These are phyloP conservation scores for Tiliqua scincoides DNA, from an alignment of 2,113 vertebrate genomes.

Conservation along the genomic window DNA sequence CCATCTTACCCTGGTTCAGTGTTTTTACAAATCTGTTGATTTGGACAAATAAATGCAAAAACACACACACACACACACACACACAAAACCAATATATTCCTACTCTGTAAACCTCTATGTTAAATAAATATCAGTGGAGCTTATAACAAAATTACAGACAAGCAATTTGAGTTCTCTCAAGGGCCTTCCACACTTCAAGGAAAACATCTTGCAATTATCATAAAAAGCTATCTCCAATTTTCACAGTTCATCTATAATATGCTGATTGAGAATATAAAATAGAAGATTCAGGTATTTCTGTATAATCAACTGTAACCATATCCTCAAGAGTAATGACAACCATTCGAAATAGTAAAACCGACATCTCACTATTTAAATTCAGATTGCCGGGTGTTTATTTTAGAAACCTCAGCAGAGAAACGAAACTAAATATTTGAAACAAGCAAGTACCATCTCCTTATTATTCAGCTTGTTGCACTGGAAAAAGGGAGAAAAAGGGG, in stretches of 20 bases:
- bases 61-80: not conserved
- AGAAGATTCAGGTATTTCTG: slow-evolving; percentile 70
- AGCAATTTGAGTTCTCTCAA: slow-evolving; percentile 72
- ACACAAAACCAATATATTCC: slow-evolving; percentile 64
- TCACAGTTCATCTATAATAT: slow-evolving; percentile 76
- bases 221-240: slow-evolving; percentile 77
- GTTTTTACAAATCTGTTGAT: slow-evolving; percentile 29
- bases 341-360: slow-evolving; percentile 69
- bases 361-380: slow-evolving; percentile 74
- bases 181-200: slow-evolving; percentile 73
- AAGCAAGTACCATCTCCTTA: slow-evolving; percentile 67
- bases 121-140: slow-evolving; percentile 76
- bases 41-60: slow-evolving; percentile 28
- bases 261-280: slow-evolving; percentile 75
- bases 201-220: slow-evolving; percentile 79
- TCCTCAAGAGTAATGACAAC: slow-evolving; percentile 69
- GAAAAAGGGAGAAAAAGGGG: not conserved
- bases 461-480: slow-evolving; percentile 62
- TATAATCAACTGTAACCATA: slow-evolving; percentile 72
- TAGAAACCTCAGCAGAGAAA: slow-evolving; percentile 61
- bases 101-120: slow-evolving; percentile 62
- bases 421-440: slow-evolving; percentile 72
- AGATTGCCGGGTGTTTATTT: slow-evolving; percentile 72
- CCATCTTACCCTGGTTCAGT: not conserved
- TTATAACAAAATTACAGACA: slow-evolving; percentile 78